These are phyloP conservation scores for Oeneis ivallda DNA, from an alignment of 2,888 invertebrate species.

Conservation along the genomic window DNA sequence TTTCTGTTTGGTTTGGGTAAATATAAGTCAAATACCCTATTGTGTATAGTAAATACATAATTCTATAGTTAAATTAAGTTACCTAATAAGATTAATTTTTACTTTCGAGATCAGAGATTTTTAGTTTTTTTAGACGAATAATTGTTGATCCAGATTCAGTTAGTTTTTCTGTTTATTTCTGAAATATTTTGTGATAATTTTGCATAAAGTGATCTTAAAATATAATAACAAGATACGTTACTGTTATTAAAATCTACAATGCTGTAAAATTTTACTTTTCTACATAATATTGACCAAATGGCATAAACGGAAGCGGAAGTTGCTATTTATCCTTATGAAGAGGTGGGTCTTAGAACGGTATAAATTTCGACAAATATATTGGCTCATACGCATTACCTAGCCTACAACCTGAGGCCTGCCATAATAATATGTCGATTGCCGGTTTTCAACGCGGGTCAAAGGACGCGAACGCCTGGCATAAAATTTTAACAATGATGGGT, in stretches of 20 bases:
- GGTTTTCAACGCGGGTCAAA: not conserved
- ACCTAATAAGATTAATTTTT: conserved; percentile 1
- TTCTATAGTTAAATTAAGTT: not conserved
- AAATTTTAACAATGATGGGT: not conserved
- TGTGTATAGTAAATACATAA: not conserved
- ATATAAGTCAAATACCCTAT: conserved; percentile 13
- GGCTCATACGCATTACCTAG: not conserved
- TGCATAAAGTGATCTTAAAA: no score
- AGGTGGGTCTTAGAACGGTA: not conserved
- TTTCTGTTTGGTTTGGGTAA: not conserved
- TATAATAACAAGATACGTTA: not conserved
- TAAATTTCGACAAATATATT: not conserved
- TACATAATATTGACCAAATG: not conserved
- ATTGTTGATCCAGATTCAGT: not conserved
- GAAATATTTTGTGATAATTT: no score
- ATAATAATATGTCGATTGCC: not conserved
- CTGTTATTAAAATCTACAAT: not conserved
- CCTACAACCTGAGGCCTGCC: not conserved
- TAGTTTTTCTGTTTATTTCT: not conserved
- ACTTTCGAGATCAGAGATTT: not conserved
- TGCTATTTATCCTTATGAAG: not conserved
- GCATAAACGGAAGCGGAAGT: not conserved
- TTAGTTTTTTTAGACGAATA: not conserved
- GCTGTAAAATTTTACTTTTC: not conserved
- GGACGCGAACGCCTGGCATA: not conserved